Evolutionary conservation across 2,888 invertebrate genomes (phyloP).

Genomic region (Panzeria rudis): DNA sequence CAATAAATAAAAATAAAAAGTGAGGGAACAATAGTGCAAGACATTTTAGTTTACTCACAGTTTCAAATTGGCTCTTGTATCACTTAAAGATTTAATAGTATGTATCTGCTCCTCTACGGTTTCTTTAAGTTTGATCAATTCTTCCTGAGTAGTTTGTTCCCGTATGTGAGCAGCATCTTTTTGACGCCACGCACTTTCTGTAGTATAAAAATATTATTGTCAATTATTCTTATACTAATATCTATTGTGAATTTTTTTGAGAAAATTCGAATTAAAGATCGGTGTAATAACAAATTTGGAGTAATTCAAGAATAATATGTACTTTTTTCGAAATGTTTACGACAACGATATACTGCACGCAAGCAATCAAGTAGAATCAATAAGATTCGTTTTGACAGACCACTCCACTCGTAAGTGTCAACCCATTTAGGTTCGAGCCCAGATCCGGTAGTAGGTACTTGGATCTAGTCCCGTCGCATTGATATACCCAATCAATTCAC

Average conservation of each 20-base stretch:
- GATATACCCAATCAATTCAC: too few relatives aligned
- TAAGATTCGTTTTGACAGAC: too few relatives aligned
- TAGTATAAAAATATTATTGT: neutral
- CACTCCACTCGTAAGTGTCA: too few relatives aligned
- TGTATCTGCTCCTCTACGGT: conserved; percentile 79
- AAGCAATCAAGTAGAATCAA: too few relatives aligned
- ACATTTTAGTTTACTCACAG: conserved; percentile 71
- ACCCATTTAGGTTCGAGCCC: too few relatives aligned
- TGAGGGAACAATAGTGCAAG: neutral
- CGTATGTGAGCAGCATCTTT: conserved; percentile 83
- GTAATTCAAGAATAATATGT: too few relatives aligned
- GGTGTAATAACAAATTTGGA: too few relatives aligned
- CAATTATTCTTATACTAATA: neutral
- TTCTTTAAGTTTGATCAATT: conserved; percentile 79
- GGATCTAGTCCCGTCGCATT: too few relatives aligned
- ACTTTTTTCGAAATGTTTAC: too few relatives aligned
- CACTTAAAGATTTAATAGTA: conserved; percentile 79
- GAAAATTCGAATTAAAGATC: too few relatives aligned
- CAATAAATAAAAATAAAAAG: neutral
- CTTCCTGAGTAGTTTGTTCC: conserved; percentile 82
- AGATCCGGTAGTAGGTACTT: too few relatives aligned
- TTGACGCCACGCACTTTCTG: conserved; percentile 83
- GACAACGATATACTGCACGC: too few relatives aligned
- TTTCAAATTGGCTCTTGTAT: conserved; percentile 77
- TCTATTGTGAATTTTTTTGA: neutral